Percentiles rank a stretch among this genome's conserved stretches.
phyloP scores from a whole-genome alignment of 2,888 invertebrate species.

The Boloria selene region DNA sequence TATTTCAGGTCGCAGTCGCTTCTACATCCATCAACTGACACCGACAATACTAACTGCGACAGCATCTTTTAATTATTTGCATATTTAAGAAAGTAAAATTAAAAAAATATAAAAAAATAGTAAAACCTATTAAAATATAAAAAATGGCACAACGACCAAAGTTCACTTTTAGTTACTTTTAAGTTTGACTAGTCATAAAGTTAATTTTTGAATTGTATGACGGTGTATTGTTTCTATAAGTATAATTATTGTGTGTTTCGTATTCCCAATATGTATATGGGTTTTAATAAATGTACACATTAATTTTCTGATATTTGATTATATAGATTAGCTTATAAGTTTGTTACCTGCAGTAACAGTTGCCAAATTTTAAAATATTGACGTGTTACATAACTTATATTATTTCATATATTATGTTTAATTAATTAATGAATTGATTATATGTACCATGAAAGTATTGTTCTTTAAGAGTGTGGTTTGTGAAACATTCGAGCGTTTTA shows the following conservation, averaged over 20 bases:
- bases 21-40: constrained; percentile 65
- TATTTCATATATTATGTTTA: not conserved
- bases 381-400: not conserved
- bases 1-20: constrained; percentile 53
- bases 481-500: constrained; percentile 69
- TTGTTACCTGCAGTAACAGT: not conserved
- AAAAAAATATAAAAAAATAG: constrained; percentile 69
- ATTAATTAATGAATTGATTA: not conserved
- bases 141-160: constrained; percentile 83
- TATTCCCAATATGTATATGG: constrained; percentile 12
- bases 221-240: constrained; percentile 38
- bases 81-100: constrained; percentile 37
- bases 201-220: constrained; percentile 44
- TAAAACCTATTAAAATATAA: constrained; percentile 69
- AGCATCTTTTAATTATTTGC: constrained; percentile 46
- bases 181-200: constrained; percentile 68
- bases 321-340: not conserved
- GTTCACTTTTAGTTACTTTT: constrained; percentile 66
- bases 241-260: constrained; percentile 28
- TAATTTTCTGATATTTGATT: not conserved
- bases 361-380: constrained; percentile 18
- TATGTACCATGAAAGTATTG: constrained; percentile 13
- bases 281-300: not conserved
- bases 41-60: constrained; percentile 74
- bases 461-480: constrained; percentile 34